Percentiles rank a stretch among this genome's conserved stretches.
These are phyloP conservation scores for Blera fallax DNA, from an alignment of 2,888 invertebrate genomes.

Conservation along the genomic window DNA sequence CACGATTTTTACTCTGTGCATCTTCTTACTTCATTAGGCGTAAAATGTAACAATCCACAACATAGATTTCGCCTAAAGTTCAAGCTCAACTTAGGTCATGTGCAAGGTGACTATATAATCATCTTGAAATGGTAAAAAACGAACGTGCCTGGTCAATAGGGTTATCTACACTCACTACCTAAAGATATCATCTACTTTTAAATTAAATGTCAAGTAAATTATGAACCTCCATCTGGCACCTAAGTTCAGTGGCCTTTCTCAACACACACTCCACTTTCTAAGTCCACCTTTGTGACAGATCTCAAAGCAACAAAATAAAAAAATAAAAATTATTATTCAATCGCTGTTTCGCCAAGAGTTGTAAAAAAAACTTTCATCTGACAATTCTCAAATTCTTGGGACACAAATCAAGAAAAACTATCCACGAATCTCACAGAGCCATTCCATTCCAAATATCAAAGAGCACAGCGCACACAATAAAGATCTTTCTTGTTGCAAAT, in stretches of 20 bases:
- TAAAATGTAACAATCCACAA: not conserved
- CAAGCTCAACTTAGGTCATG: not conserved
- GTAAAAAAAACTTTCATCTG: slow-evolving; percentile 60
- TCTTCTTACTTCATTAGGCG: too few species aligned
- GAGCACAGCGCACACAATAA: slow-evolving; percentile 17
- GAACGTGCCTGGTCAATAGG: not conserved
- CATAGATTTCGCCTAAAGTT: not conserved
- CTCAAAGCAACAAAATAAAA: slow-evolving; percentile 33
- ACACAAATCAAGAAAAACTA: slow-evolving; percentile 58
- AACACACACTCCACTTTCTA: slow-evolving; percentile 65
- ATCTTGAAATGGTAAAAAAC: not conserved
- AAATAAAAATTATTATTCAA: slow-evolving; percentile 64
- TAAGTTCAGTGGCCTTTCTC: slow-evolving; percentile 49
- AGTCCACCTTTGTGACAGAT: slow-evolving; percentile 63
- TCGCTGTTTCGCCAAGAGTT: slow-evolving; percentile 46
- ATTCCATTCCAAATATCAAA: slow-evolving; percentile 54
- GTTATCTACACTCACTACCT: not conserved
- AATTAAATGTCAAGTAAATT: slow-evolving; percentile 1
- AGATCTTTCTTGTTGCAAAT: slow-evolving; percentile 59
- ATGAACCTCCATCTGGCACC: slow-evolving; percentile 4
- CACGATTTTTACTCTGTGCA: too few species aligned
- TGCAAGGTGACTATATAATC: not conserved
- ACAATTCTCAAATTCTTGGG: slow-evolving; percentile 59
- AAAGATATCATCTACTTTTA: not conserved
- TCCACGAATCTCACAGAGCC: slow-evolving; percentile 38